A percentile compares a stretch with the other conserved stretches of the same genome.
These are phyloP conservation scores for Pundamilia nyererei DNA, from an alignment of 2,113 vertebrate species.

Conservation along the genomic window DNA sequence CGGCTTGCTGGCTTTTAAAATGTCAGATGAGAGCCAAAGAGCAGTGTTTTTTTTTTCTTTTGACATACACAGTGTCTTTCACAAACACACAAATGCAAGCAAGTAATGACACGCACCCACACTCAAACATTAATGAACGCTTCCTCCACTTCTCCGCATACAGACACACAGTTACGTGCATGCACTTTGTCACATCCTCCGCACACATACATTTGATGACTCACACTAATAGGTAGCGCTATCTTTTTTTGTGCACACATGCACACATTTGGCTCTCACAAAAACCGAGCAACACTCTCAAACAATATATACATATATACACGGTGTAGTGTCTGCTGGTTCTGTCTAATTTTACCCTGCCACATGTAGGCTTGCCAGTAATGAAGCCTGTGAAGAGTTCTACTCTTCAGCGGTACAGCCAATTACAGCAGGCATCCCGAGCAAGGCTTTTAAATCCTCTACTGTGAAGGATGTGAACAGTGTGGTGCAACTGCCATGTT, in stretches of 20 bases:
- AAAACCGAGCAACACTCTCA: background rate
- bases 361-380: slow-evolving; percentile 22
- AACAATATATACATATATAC: background rate
- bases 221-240: background rate
- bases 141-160: background rate
- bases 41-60: background rate
- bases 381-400: slow-evolving; percentile 33
- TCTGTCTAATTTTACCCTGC: slow-evolving; percentile 9
- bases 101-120: background rate
- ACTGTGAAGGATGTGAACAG: background rate
- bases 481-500: background rate
- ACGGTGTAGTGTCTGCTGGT: background rate
- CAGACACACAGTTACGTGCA: background rate
- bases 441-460: slow-evolving; percentile 9
- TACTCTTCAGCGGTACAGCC: slow-evolving; percentile 26
- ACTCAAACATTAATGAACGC: slow-evolving; percentile 2
- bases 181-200: background rate
- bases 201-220: background rate
- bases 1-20: slow-evolving; percentile 54
- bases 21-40: slow-evolving; percentile 57
- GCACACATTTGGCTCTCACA: background rate
- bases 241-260: background rate
- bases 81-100: slow-evolving; percentile 1
- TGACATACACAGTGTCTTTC: slow-evolving; percentile 18
- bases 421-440: slow-evolving; percentile 44